phyloP scores from a whole-genome alignment of 2,888 invertebrate genomes.

The Gnatocerus cornutus region DNA sequence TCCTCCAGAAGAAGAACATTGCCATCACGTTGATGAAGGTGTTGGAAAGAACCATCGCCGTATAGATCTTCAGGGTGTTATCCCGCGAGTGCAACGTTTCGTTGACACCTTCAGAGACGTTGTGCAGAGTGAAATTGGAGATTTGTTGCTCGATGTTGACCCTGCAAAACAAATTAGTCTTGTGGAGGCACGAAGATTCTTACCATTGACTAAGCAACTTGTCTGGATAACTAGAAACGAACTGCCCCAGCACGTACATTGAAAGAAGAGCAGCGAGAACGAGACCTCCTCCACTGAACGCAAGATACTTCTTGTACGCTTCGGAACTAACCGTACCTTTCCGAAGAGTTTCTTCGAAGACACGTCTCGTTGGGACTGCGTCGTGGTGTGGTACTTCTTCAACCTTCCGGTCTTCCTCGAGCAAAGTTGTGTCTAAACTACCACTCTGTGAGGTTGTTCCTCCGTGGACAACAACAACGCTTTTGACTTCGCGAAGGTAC shows the following conservation, averaged over 20 bases:
- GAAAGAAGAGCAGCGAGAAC: slow-evolving; percentile 33
- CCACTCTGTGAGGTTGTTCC: slow-evolving; percentile 69
- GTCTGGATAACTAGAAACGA: slow-evolving; percentile 42
- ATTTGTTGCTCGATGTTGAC: slow-evolving; percentile 39
- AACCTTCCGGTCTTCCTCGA: slow-evolving; percentile 15
- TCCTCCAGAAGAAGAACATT: slow-evolving; percentile 17
- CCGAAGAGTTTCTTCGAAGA: slow-evolving; percentile 42
- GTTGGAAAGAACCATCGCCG: slow-evolving; percentile 12
- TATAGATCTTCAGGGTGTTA: slow-evolving; percentile 23
- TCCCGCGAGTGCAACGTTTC: background rate
- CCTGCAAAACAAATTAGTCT: slow-evolving; percentile 7
- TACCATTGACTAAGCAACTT: slow-evolving; percentile 52
- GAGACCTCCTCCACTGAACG: slow-evolving; percentile 51
- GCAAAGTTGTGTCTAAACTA: slow-evolving; percentile 70
- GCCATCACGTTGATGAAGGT: slow-evolving; percentile 9
- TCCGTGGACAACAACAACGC: slow-evolving; percentile 69
- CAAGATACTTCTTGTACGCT: slow-evolving; percentile 53
- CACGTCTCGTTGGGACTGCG: slow-evolving; percentile 34
- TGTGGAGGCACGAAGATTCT: slow-evolving; percentile 1
- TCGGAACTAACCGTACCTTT: slow-evolving; percentile 46
- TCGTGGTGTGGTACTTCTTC: slow-evolving; percentile 7
- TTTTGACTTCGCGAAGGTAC: slow-evolving; percentile 73
- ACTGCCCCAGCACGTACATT: slow-evolving; percentile 45
- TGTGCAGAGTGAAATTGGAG: slow-evolving; percentile 30
- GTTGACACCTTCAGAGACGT: slow-evolving; percentile 5